phyloP scores from a whole-genome alignment of 2,113 vertebrate species.

The Plecturocebus donacophilus region DNA sequence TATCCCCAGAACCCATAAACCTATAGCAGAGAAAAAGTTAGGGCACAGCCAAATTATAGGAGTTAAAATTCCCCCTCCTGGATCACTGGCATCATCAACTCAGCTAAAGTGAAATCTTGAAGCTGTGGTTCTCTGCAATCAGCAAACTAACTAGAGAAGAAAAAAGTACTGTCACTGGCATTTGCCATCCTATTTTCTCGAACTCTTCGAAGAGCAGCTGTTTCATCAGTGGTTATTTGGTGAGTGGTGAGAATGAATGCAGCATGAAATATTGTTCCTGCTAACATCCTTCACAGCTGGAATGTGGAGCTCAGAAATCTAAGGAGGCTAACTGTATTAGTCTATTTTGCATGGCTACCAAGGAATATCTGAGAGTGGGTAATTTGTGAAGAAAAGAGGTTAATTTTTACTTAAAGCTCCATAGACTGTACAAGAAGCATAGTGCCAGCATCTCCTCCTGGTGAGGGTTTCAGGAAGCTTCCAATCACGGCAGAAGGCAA shows the following conservation, averaged over 20 bases:
- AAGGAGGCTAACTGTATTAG: not conserved
- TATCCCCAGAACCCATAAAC: not conserved
- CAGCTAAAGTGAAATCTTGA: not conserved
- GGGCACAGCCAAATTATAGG: not conserved
- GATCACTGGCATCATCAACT: not conserved
- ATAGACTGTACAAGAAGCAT: too few relatives aligned
- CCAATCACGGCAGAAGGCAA: too few relatives aligned
- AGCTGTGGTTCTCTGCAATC: constrained; percentile 15
- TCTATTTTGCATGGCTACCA: too few relatives aligned
- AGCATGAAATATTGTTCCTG: not conserved
- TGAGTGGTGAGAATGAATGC: not conserved
- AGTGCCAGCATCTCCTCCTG: too few relatives aligned
- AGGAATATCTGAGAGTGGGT: too few relatives aligned
- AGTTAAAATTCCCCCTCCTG: not conserved
- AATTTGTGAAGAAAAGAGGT: too few relatives aligned
- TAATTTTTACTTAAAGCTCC: too few relatives aligned
- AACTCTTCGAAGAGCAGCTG: not conserved
- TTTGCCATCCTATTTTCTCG: not conserved
- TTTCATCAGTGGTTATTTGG: not conserved
- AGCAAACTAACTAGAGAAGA: constrained; percentile 4
- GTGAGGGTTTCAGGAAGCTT: too few relatives aligned
- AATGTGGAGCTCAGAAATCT: not conserved
- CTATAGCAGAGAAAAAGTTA: not conserved
- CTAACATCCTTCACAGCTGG: not conserved
- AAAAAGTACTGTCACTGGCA: not conserved